These are phyloP conservation scores for Heliconius eleuchia DNA, from an alignment of 1,140 invertebrate species.

Conservation along the genomic window DNA sequence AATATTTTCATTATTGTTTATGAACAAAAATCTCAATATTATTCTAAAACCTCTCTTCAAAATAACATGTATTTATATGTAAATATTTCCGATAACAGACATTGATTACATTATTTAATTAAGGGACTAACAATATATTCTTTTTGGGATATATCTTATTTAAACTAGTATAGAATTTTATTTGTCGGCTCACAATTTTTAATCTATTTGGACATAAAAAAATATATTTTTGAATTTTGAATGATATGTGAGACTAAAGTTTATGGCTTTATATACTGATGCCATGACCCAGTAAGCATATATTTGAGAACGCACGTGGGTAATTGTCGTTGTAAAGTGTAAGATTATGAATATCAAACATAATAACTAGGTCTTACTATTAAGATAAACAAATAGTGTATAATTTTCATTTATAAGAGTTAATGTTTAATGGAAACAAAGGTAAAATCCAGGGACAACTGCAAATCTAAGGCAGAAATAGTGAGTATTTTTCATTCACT, in stretches of 20 bases:
- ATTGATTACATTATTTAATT: constrained; percentile 28
- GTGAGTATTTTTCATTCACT: too few relatives aligned
- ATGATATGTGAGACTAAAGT: constrained; percentile 4
- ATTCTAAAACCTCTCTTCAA: background rate
- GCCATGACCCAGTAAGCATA: constrained; percentile 29
- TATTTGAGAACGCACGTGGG: constrained; percentile 10
- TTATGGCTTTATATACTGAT: constrained; percentile 17
- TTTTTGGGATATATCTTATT: constrained; percentile 3
- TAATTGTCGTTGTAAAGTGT: constrained; percentile 1
- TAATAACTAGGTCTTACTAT: constrained; percentile 11
- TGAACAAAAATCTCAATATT: background rate
- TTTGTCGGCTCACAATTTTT: background rate
- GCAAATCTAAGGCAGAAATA: too few relatives aligned
- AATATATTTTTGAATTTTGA: background rate
- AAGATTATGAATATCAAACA: constrained; percentile 8
- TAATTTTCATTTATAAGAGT: background rate
- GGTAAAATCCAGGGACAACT: background rate
- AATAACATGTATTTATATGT: background rate
- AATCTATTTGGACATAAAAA: background rate
- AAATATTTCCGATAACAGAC: background rate
- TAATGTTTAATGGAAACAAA: background rate
- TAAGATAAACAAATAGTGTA: constrained; percentile 13
- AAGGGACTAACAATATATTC: constrained; percentile 8
- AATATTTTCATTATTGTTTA: background rate
- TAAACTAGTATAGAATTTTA: background rate